phyloP scores from a whole-genome alignment of 53 echinoderm and acorn worm genomes.

The Temnopleurus reevesii region DNA sequence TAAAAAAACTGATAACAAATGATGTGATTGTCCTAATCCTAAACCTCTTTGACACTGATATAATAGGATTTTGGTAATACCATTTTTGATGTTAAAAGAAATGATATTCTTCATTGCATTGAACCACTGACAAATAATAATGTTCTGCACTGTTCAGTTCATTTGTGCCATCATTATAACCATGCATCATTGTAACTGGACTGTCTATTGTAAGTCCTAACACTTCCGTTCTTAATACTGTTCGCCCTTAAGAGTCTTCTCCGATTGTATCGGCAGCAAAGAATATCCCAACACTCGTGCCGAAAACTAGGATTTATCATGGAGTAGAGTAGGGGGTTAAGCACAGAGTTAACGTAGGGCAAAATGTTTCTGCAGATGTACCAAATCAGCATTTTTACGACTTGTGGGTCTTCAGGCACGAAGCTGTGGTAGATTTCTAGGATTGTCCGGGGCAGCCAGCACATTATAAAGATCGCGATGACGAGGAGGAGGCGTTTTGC shows the following conservation, averaged over 20 bases:
- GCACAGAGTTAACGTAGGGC: conserved; percentile 92
- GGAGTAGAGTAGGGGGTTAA: conserved; percentile 91
- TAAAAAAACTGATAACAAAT: too few relatives aligned
- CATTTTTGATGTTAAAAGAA: too few relatives aligned
- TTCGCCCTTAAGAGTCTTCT: neutral
- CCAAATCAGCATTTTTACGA: conserved; percentile 24
- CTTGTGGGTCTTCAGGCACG: neutral
- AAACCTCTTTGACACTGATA: too few relatives aligned
- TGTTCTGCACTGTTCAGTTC: too few relatives aligned
- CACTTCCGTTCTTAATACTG: conserved; percentile 32
- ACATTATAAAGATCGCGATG: conserved; percentile 78
- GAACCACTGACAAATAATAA: too few relatives aligned
- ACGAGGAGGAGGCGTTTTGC: conserved; percentile 96
- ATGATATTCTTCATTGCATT: neutral
- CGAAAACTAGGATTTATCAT: conserved; percentile 90
- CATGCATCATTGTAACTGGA: conserved; percentile 41
- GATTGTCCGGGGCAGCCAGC: conserved; percentile 90
- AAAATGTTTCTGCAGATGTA: conserved; percentile 82
- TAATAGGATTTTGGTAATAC: too few relatives aligned
- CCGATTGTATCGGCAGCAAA: conserved; percentile 49
- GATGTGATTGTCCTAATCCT: too few relatives aligned
- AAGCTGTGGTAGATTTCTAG: conserved; percentile 78
- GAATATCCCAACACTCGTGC: conserved; percentile 74
- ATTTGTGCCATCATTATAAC: neutral
- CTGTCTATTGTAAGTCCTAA: neutral